Evolutionary conservation across 2,113 vertebrate species (phyloP).

Genomic region (Gnathonemus echidnorhynchus): DNA sequence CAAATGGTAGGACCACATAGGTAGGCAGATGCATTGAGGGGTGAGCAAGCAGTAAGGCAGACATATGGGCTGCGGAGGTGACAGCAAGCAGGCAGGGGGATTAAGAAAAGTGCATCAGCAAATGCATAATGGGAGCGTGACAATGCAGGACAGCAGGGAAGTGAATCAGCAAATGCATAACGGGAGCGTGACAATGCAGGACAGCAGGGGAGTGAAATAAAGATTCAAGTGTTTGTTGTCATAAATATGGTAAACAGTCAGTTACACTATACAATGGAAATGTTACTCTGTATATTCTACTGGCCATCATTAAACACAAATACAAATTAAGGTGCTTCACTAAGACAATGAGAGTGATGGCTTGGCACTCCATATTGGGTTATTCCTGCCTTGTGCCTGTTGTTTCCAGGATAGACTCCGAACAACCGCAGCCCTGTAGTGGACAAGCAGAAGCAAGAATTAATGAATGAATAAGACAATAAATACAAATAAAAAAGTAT

Average conservation of each 20-base stretch:
- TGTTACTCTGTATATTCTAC: too few relatives aligned
- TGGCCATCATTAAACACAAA: neutral
- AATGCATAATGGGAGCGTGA: neutral
- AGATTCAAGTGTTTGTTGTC: too few relatives aligned
- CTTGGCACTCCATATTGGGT: neutral
- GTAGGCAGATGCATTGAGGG: neutral
- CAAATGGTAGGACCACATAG: neutral
- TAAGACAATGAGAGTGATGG: neutral
- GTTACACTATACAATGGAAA: too few relatives aligned
- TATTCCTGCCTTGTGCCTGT: neutral
- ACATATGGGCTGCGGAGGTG: neutral
- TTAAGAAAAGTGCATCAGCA: neutral
- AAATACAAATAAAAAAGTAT: too few relatives aligned
- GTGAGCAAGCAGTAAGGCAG: neutral
- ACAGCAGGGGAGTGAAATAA: neutral
- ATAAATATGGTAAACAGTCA: too few relatives aligned
- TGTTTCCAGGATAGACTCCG: neutral
- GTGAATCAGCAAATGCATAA: neutral
- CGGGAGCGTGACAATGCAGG: neutral
- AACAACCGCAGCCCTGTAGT: too few relatives aligned
- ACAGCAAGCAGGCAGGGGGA: neutral
- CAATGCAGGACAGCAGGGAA: neutral
- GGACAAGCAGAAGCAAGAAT: too few relatives aligned
- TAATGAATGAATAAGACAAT: too few relatives aligned
- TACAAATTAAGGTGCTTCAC: neutral